phyloP scores from a whole-genome alignment of 2,113 vertebrate genomes.

The Colinus virginianus region DNA sequence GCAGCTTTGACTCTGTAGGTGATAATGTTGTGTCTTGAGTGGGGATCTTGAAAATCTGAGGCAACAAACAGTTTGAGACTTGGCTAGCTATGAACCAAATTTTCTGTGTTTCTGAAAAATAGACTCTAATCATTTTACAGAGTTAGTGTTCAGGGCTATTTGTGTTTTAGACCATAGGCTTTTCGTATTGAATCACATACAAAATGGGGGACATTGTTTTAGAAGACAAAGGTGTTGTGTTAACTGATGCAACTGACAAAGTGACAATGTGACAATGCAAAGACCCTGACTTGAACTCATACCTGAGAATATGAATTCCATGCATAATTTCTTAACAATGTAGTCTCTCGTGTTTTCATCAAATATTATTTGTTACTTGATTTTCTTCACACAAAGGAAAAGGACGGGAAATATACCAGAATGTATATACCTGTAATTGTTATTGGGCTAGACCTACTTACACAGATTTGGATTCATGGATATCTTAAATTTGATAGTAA shows the following conservation, averaged over 20 bases:
- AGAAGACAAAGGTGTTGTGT: neutral
- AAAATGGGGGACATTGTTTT: neutral
- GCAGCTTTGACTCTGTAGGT: neutral
- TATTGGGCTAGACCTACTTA: neutral
- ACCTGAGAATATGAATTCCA: neutral
- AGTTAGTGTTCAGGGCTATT: neutral
- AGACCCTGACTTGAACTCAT: neutral
- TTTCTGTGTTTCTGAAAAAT: neutral
- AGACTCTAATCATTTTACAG: neutral
- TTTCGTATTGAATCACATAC: neutral
- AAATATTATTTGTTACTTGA: neutral
- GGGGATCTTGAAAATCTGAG: neutral
- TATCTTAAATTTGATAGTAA: neutral
- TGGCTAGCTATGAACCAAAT: no score
- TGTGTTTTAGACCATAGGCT: neutral
- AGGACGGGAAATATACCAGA: neutral
- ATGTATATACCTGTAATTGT: neutral
- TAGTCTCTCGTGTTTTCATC: neutral
- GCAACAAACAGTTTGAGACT: neutral
- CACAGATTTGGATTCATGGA: neutral
- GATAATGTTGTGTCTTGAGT: neutral
- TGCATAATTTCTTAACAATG: neutral
- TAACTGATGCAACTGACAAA: neutral
- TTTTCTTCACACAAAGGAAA: neutral
- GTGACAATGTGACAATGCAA: neutral